Evolutionary conservation across 2,113 vertebrate genomes (phyloP).

Genomic region (Sardina pilchardus): DNA sequence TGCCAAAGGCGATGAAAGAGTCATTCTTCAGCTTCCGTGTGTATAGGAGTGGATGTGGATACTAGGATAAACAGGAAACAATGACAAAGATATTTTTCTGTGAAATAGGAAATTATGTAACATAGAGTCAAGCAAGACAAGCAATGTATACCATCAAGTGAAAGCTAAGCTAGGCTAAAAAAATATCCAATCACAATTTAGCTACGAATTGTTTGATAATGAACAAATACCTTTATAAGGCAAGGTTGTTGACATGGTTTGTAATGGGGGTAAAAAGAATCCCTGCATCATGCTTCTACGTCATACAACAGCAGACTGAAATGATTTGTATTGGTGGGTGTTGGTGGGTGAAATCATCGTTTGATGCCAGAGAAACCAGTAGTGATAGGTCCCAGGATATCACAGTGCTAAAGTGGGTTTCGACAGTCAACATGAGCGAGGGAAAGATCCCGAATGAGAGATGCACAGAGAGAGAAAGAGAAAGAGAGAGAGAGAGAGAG

Average conservation of each 20-base stretch:
- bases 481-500: conserved; percentile 1
- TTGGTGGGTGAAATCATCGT: no score
- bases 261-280: background rate
- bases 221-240: background rate
- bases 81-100: conserved; percentile 29
- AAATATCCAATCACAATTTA: background rate
- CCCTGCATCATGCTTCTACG: background rate
- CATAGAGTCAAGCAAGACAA: background rate
- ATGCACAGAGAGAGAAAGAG: conserved; percentile 6
- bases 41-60: background rate
- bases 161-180: background rate
- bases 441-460: background rate
- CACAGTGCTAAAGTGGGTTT: background rate
- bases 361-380: background rate
- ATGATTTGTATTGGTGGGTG: no score
- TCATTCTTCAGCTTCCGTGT: conserved; percentile 9
- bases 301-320: background rate
- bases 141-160: background rate
- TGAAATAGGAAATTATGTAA: conserved; percentile 22
- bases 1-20: background rate
- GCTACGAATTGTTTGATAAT: background rate
- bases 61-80: conserved; percentile 23
- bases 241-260: background rate
- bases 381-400: background rate
- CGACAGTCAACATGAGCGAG: background rate